These are phyloP conservation scores for Epizoanthus rinbou DNA, from an alignment of 92 coral and sea anemone genomes.

Conservation along the genomic window DNA sequence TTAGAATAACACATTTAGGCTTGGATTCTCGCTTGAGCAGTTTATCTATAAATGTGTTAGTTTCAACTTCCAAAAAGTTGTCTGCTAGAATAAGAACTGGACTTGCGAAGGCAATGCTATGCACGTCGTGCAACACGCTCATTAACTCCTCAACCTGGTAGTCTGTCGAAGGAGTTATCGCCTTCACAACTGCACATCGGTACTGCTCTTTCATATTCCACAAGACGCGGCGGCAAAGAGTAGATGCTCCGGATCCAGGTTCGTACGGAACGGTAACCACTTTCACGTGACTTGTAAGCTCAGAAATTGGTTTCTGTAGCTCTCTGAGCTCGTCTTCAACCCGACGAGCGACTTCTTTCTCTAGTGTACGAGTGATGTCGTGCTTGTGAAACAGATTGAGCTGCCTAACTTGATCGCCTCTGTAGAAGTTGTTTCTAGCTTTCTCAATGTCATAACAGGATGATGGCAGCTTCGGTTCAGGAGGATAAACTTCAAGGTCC, in stretches of 20 bases:
- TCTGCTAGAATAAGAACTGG: conserved; percentile 55
- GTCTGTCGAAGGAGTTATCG: conserved; percentile 51
- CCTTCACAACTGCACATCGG: conserved; percentile 70
- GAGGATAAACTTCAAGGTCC: conserved; percentile 67
- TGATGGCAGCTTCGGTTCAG: conserved; percentile 50
- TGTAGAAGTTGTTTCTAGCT: conserved; percentile 61
- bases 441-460: conserved; percentile 36
- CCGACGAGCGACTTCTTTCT: conserved; percentile 24
- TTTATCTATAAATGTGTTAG: conserved; percentile 28
- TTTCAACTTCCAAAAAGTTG: conserved; percentile 47
- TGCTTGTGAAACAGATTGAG: conserved; percentile 54
- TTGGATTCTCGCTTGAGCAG: conserved; percentile 50
- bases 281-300: conserved; percentile 43
- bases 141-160: conserved; percentile 53
- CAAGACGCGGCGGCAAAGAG: conserved; percentile 65
- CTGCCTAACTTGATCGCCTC: conserved; percentile 59
- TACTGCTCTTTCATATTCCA: conserved; percentile 50
- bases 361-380: conserved; percentile 47
- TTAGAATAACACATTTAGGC: conserved; percentile 38
- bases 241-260: conserved; percentile 71
- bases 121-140: conserved; percentile 38
- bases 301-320: conserved; percentile 30
- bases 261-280: conserved; percentile 61
- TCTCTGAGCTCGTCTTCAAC: conserved; percentile 40
- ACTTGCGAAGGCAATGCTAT: conserved; percentile 14